Evolutionary conservation across 2,113 vertebrate genomes (phyloP).

Genomic region (Notechis scutatus): DNA sequence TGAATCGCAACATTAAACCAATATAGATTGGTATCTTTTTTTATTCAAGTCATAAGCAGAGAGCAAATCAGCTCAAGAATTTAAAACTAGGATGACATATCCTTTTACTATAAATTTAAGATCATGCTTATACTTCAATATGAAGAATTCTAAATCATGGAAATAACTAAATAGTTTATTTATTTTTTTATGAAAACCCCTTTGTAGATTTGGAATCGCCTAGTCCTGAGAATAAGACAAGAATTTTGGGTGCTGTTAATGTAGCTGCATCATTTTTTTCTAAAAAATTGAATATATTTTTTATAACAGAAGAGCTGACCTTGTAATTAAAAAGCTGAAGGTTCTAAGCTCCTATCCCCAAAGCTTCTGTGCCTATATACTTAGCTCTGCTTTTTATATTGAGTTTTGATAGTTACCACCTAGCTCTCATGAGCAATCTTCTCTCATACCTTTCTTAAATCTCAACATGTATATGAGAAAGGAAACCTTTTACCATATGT

Average conservation of each 20-base stretch:
- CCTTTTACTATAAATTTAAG: neutral
- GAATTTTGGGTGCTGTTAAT: neutral
- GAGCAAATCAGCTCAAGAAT: neutral
- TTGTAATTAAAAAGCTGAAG: neutral
- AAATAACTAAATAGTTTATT: neutral
- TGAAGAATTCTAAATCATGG: neutral
- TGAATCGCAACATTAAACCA: neutral
- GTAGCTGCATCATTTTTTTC: neutral
- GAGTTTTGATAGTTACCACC: neutral
- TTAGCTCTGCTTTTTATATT: neutral
- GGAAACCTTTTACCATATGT: neutral
- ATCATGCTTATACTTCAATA: neutral
- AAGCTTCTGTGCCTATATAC: neutral
- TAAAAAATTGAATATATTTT: neutral
- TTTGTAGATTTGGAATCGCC: neutral
- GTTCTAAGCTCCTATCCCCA: neutral
- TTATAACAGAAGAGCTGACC: neutral
- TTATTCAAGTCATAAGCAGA: neutral
- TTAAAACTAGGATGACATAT: neutral
- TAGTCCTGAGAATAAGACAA: neutral
- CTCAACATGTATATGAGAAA: neutral
- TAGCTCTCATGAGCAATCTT: neutral
- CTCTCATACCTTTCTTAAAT: neutral
- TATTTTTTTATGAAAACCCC: neutral
- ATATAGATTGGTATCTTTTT: neutral